Percentiles rank a stretch among this genome's conserved stretches.
phyloP scores from a whole-genome alignment of 2,113 vertebrate genomes.

The Hemicordylus capensis region DNA sequence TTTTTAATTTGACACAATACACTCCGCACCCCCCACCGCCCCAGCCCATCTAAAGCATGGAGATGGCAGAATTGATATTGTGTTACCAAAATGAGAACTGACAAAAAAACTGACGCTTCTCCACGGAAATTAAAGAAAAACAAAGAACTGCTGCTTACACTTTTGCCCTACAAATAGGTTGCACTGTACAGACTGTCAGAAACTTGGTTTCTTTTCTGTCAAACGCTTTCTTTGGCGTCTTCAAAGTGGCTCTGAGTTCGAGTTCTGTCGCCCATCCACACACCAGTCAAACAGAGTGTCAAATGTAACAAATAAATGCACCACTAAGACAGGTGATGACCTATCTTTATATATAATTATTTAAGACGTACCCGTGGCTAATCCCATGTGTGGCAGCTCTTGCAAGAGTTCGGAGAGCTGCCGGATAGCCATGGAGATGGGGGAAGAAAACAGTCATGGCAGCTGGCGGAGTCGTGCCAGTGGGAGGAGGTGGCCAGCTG shows the following conservation, averaged over 20 bases:
- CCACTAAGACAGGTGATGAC: no score
- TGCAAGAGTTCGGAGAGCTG: no score
- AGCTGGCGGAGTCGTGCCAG: no score
- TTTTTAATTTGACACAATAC: conserved; percentile 77
- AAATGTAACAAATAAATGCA: no score
- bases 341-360: no score
- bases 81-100: conserved; percentile 68
- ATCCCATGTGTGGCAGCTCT: no score
- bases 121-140: conserved; percentile 56
- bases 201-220: conserved; percentile 2
- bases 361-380: no score
- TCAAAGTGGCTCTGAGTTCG: background rate
- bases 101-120: conserved; percentile 57
- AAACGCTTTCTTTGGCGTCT: background rate
- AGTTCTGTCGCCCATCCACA: background rate
- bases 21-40: conserved; percentile 33
- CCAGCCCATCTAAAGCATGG: conserved; percentile 68
- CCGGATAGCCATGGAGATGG: no score
- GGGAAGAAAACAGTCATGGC: no score
- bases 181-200: conserved; percentile 24
- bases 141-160: conserved; percentile 25
- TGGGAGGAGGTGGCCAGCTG: no score
- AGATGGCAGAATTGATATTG: conserved; percentile 71
- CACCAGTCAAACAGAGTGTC: no score
- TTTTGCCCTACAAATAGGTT: conserved; percentile 41